Evolutionary conservation across 2,797 vertebrate genomes (phyloP).

Genomic region (Phylloscopus collybita): DNA sequence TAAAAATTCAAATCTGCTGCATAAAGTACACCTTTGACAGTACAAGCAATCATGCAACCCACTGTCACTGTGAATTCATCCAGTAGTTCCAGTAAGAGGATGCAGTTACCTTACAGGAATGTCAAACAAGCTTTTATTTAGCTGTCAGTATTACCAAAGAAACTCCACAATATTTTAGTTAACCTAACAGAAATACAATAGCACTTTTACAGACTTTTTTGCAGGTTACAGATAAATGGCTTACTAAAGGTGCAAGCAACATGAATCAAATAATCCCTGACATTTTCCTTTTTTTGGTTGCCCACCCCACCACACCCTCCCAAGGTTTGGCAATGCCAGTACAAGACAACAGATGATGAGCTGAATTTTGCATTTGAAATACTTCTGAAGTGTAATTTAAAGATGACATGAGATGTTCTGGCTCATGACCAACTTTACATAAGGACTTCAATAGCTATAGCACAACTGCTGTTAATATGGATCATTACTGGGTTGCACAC

Average conservation of each 20-base stretch:
- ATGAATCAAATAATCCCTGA: neutral
- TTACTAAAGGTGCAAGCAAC: neutral
- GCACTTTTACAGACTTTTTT: slow-evolving; percentile 13
- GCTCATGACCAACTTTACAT: neutral
- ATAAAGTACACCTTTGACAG: slow-evolving; percentile 65
- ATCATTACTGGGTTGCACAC: neutral
- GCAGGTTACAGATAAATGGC: neutral
- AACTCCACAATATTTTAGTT: slow-evolving; percentile 45
- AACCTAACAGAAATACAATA: neutral
- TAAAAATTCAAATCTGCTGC: slow-evolving; percentile 76
- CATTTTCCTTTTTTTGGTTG: neutral
- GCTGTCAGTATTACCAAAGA: slow-evolving; percentile 39
- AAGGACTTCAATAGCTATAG: neutral
- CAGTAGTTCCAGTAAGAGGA: slow-evolving; percentile 35
- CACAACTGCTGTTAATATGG: neutral
- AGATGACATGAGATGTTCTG: neutral
- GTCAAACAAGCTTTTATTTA: slow-evolving; percentile 54
- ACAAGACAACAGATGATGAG: neutral
- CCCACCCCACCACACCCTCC: neutral
- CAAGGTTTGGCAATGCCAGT: neutral
- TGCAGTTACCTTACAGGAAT: slow-evolving; percentile 45
- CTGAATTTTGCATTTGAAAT: slow-evolving; percentile 8
- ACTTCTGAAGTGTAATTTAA: neutral
- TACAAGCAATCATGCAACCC: slow-evolving; percentile 75
- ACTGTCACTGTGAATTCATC: neutral